These are phyloP conservation scores for Drosophila rellima DNA, from an alignment of 2,888 invertebrate species.

Conservation along the genomic window DNA sequence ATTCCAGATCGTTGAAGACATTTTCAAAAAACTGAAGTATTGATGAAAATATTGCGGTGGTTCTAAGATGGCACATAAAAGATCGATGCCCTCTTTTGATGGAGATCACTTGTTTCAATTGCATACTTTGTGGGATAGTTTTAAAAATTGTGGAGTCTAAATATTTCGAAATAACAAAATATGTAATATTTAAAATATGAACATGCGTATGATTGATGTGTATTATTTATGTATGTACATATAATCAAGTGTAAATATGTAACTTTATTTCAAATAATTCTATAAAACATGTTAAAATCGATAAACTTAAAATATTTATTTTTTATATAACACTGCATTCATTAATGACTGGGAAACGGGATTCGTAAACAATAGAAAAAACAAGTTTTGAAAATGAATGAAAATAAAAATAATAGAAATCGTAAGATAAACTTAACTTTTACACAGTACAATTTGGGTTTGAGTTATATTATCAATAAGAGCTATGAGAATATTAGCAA, in stretches of 20 bases:
- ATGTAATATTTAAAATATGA: not conserved
- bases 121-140: constrained; percentile 18
- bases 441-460: not conserved
- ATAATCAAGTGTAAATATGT: not conserved
- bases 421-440: constrained; percentile 1
- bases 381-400: constrained; percentile 6
- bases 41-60: no score
- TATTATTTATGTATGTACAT: not conserved
- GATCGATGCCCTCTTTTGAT: not conserved
- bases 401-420: not conserved
- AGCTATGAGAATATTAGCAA: not conserved
- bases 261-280: not conserved
- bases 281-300: not conserved
- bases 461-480: not conserved
- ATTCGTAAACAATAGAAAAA: constrained; percentile 10
- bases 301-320: not conserved
- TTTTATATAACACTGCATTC: constrained; percentile 10
- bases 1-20: no score
- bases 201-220: not conserved
- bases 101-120: not conserved
- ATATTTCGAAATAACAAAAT: no score
- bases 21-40: no score
- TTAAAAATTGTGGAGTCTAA: not conserved
- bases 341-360: constrained; percentile 11
- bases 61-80: no score